Evolutionary conservation across 1,140 invertebrate genomes (phyloP).

Genomic region (Drosophila miranda): DNA sequence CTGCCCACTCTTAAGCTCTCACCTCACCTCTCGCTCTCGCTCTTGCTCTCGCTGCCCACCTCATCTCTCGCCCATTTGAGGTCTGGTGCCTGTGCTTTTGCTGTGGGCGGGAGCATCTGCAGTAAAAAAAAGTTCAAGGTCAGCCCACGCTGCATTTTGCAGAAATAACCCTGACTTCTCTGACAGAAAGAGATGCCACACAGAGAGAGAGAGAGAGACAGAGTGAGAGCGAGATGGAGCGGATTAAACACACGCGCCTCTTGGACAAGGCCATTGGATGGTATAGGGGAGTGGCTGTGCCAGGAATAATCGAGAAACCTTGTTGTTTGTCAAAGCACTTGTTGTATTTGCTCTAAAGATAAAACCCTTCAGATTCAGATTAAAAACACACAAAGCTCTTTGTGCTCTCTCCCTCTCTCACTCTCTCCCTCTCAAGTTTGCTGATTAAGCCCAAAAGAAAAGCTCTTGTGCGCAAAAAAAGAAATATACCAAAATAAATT

Average conservation of each 20-base stretch:
- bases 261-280: slow-evolving; percentile 27
- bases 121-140: slow-evolving; percentile 74
- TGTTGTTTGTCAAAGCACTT: slow-evolving; percentile 35
- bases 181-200: slow-evolving; percentile 19
- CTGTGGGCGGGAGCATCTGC: slow-evolving; percentile 44
- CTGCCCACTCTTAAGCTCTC: no score
- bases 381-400: slow-evolving; percentile 33
- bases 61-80: no score
- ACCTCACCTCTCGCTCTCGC: no score
- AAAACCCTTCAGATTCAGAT: slow-evolving; percentile 39
- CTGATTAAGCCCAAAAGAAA: slow-evolving; percentile 48
- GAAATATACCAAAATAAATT: slow-evolving; percentile 41
- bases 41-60: no score
- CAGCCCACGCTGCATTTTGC: slow-evolving; percentile 38
- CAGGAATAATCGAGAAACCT: slow-evolving; percentile 6
- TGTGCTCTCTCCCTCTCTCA: slow-evolving; percentile 1
- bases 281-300: not conserved
- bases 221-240: slow-evolving; percentile 31
- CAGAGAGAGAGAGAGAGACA: slow-evolving; percentile 10
- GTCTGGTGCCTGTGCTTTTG: slow-evolving; percentile 3
- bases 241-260: slow-evolving; percentile 46
- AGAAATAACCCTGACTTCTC: slow-evolving; percentile 65
- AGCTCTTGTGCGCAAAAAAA: slow-evolving; percentile 22
- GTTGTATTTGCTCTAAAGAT: slow-evolving; percentile 38
- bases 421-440: slow-evolving; percentile 28